phyloP scores from a whole-genome alignment of 2,797 vertebrate species.

The Liparis tanakae region DNA sequence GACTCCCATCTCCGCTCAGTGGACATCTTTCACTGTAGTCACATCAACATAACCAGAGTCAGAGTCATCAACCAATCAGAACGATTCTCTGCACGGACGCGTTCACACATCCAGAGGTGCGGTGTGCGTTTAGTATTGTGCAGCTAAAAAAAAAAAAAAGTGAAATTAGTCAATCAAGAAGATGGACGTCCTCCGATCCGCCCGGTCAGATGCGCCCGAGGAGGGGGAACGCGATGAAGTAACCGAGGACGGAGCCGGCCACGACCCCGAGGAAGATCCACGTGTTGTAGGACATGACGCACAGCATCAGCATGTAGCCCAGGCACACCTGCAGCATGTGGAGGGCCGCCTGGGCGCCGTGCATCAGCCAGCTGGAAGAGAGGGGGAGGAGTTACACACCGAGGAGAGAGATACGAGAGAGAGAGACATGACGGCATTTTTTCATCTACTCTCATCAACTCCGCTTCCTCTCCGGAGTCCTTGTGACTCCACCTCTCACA shows the following conservation, averaged over 20 bases:
- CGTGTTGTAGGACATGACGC: constrained; percentile 96
- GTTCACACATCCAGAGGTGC: constrained; percentile 2
- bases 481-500: no score
- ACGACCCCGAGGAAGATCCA: constrained; percentile 95
- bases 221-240: constrained; percentile 90
- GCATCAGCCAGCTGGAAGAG: constrained; percentile 84
- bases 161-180: not conserved
- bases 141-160: not conserved
- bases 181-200: not conserved
- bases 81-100: not conserved
- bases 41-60: not conserved
- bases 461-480: no score
- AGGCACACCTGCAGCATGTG: constrained; percentile 91
- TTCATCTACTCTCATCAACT: no score
- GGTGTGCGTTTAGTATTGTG: not conserved
- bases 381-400: not conserved
- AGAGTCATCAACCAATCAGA: no score
- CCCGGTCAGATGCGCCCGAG: constrained; percentile 60
- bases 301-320: constrained; percentile 95
- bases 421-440: no score
- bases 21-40: not conserved
- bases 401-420: not conserved
- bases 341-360: constrained; percentile 83
- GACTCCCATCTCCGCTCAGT: not conserved
- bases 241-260: constrained; percentile 87